Percentiles rank a stretch among this genome's conserved stretches.
phyloP scores from a whole-genome alignment of 2,888 invertebrate genomes.

The Cheilosia vernalis region DNA sequence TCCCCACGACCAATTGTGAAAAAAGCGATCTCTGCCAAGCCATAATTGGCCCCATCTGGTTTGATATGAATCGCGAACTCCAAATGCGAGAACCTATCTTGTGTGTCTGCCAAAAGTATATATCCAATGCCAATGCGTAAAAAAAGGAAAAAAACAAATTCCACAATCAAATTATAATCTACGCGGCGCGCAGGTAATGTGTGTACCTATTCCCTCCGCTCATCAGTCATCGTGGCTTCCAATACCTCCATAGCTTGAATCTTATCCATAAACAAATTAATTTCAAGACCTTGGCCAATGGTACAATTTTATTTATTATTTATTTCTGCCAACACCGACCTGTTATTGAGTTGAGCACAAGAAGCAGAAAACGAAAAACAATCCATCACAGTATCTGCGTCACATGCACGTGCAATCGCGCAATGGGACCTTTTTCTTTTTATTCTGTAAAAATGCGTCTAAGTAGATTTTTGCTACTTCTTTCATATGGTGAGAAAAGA shows the following conservation, averaged over 20 bases:
- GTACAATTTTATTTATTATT: not conserved
- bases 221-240: conserved; percentile 6
- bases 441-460: conserved; percentile 7
- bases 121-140: not conserved
- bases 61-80: not conserved
- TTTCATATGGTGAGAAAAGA: not conserved
- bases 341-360: not conserved
- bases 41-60: conserved; percentile 1
- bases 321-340: not conserved
- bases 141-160: not conserved
- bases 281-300: conserved; percentile 12
- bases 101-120: no score
- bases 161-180: conserved; percentile 1
- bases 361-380: conserved; percentile 2
- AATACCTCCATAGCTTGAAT: not conserved
- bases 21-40: not conserved
- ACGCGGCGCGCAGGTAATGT: not conserved
- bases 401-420: conserved; percentile 18
- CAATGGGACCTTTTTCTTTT: conserved; percentile 3
- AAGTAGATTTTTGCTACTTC: conserved; percentile 3
- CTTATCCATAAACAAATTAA: not conserved
- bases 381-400: conserved; percentile 19
- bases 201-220: not conserved
- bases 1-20: no score
- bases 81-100: not conserved